Evolutionary conservation across 2,113 vertebrate species (phyloP), one percentile per base, ranked within the genome.

Genomic region (Clarias batrachus): DNA sequence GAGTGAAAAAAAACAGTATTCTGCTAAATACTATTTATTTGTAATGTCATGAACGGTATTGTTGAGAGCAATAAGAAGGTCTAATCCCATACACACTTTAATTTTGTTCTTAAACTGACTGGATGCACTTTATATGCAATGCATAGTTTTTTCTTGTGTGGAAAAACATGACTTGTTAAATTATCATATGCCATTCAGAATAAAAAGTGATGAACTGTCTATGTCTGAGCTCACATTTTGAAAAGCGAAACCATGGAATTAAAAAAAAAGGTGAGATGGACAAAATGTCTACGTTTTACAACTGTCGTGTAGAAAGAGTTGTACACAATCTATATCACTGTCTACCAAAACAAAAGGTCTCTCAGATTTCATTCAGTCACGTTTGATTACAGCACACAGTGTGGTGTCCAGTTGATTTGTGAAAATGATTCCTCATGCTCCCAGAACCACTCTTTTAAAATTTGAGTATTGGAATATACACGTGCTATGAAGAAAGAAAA

Each of bases 191-290:
- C 37, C 6, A 5, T 27, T 33, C 60, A 37, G 8, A 89, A 86
- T 89, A 86, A 88, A 86, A 70, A 62, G 12, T 83, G 30, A 56
- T 33, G 27, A 66, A 83, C 12, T 66, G 19, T 21, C 74, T 17
- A 76, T 76, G 1, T 27, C 52, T 78, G 25, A 56, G 27, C 30
- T 70, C 66, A 73, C 17, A 21, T 11, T 73, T 11, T 12, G 19
- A 33, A 70, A 70, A 63, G 11, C 16, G 25, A 6, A 10, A 23
- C 65, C 66, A 21, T 3, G 37, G 17, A 71, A n/a, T 12, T 41
- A 37, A 37, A 11, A 33, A 71, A 33, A 33, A 19, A 37, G 8
- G 6, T 14, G 17, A 37, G 16, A 30, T 71, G 68, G 68, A 41
- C 19, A 30, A 68, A 30, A 66, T 68, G 6, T 71, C 2, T 8